phyloP scores from a whole-genome alignment of 35 echinoderm and acorn worm species.

The Holothuria glaberrima region DNA sequence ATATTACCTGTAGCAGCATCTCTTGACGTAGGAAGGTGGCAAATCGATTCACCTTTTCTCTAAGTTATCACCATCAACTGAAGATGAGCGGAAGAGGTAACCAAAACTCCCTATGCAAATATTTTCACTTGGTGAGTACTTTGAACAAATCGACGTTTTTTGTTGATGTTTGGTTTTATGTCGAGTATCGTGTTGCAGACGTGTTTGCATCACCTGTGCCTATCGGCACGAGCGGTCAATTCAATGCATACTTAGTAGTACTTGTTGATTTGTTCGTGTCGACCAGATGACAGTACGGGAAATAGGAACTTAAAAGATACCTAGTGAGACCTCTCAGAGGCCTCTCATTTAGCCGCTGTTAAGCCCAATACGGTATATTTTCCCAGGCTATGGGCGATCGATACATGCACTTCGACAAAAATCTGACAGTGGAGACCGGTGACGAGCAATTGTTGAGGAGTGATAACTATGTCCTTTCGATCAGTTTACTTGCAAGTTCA shows the following conservation, averaged over 20 bases:
- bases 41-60: slow-evolving; percentile 53
- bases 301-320: slow-evolving; percentile 43
- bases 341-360: slow-evolving; percentile 36
- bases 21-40: background rate
- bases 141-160: slow-evolving; percentile 38
- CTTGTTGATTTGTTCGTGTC: slow-evolving; percentile 45
- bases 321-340: background rate
- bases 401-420: slow-evolving; percentile 37
- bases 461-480: too few species aligned
- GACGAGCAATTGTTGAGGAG: background rate
- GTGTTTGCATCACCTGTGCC: slow-evolving; percentile 57
- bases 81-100: slow-evolving; percentile 39
- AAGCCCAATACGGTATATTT: slow-evolving; percentile 41
- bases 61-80: slow-evolving; percentile 7
- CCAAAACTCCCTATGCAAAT: slow-evolving; percentile 50
- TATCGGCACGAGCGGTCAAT: slow-evolving; percentile 45
- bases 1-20: slow-evolving; percentile 51
- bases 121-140: slow-evolving; percentile 52
- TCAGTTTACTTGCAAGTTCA: too few species aligned
- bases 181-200: slow-evolving; percentile 28
- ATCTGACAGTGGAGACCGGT: slow-evolving; percentile 26
- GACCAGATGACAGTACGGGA: slow-evolving; percentile 42
- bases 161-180: slow-evolving; percentile 45
- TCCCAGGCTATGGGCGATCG: slow-evolving; percentile 24
- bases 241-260: slow-evolving; percentile 38